These are phyloP conservation scores for Hylaea fasciaria DNA, from an alignment of 2,888 invertebrate species.

Conservation along the genomic window DNA sequence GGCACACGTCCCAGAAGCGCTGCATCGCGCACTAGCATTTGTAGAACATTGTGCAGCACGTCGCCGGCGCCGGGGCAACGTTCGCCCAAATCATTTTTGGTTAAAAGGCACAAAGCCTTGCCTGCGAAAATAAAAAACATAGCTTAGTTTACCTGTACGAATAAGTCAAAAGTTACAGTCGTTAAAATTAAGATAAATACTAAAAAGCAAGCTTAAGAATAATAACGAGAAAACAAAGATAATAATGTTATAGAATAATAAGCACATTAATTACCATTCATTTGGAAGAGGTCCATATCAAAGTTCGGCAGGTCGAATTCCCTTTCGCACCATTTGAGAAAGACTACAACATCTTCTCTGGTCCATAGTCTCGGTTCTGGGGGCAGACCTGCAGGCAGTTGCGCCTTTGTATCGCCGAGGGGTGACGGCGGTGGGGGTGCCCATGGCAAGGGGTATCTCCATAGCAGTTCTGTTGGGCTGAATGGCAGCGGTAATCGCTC, in stretches of 20 bases:
- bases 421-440: constrained; percentile 88
- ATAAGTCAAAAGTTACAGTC: not conserved
- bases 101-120: constrained; percentile 95
- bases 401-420: constrained; percentile 93
- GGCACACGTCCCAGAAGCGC: constrained; percentile 91
- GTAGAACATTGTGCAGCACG: constrained; percentile 96
- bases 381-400: constrained; percentile 92
- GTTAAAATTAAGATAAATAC: not conserved
- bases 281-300: constrained; percentile 97
- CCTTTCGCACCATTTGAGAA: constrained; percentile 95
- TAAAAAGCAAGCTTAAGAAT: not conserved
- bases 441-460: constrained; percentile 94
- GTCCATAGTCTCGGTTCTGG: constrained; percentile 96
- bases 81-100: constrained; percentile 95
- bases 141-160: constrained; percentile 16
- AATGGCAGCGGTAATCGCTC: constrained; percentile 92
- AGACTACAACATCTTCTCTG: constrained; percentile 94
- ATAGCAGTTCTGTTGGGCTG: constrained; percentile 92
- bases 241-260: constrained; percentile 6
- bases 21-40: constrained; percentile 93
- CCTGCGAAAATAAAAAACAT: constrained; percentile 78
- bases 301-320: constrained; percentile 96
- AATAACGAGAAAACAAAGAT: not conserved
- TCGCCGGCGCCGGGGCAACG: constrained; percentile 97
- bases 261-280: constrained; percentile 90